Percentiles rank a stretch among this genome's conserved stretches.
Conservation (phyloP, 1,140 invertebrate genomes). For the Holcopasites calliopsidis region DNA sequence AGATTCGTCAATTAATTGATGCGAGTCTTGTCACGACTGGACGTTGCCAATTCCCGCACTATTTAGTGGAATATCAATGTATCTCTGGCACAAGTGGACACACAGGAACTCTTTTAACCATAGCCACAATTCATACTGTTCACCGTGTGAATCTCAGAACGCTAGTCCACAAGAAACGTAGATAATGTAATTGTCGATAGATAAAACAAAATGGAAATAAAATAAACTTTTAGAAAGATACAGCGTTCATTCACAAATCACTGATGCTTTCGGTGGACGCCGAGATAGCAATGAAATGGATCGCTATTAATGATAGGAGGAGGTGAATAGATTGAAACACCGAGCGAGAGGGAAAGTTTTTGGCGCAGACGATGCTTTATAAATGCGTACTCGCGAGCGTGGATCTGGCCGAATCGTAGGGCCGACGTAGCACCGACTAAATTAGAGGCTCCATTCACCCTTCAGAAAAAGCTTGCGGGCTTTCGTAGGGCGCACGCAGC, state of each 20-base stretch:
- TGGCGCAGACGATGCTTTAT: neutral
- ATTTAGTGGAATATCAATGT: neutral
- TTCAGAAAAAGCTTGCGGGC: constrained; percentile 50
- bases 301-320: neutral
- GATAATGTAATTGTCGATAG: too few relatives aligned
- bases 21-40: neutral
- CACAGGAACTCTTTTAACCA: neutral
- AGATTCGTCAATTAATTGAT: neutral
- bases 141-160: neutral
- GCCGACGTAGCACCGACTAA: constrained; percentile 53
- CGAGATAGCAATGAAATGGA: neutral
- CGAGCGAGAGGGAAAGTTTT: neutral
- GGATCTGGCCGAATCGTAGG: constrained; percentile 30
- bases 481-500: constrained; percentile 61
- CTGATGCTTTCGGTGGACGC: neutral
- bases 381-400: constrained; percentile 5
- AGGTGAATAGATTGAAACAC: neutral
- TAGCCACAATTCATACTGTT: neutral
- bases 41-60: neutral
- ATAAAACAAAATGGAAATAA: neutral
- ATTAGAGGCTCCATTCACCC: constrained; percentile 59
- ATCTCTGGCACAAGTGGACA: neutral
- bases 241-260: neutral
- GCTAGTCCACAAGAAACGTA: too few relatives aligned
- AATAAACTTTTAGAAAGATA: neutral